Base-by-base conservation (phyloP, 2,113 vertebrate genomes). In the Paraplagusia blochii region DNA sequence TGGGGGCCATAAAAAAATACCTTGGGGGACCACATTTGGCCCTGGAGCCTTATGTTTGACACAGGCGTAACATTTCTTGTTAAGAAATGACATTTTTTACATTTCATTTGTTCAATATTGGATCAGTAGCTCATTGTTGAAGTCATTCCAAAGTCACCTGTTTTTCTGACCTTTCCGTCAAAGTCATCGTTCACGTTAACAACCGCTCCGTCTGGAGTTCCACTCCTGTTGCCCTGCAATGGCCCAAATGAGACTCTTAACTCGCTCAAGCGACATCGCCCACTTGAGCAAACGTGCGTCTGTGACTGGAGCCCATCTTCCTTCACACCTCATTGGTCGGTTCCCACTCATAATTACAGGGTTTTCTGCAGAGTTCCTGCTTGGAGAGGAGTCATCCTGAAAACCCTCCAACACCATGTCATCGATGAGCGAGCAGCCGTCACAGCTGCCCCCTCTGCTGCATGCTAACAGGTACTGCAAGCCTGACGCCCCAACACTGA, bases 381-480 rank as follows among this genome's bases (percentile, higher is more conserved):
- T 72, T 79, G 67, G 53, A 54, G 78, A 77, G 74, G 69, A 76
- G 53, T 86, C 83, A 88, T 81, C 80, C 82, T 63, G 69, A 82
- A 85, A 86, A 74, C 84, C 79, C 43, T 77, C 66, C 72, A 72
- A 83, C 66, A 38, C 71, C 9, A 51, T 72, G 73, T 73, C 71
- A 75, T 69, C 81, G 75, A 65, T 48, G 50, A 81, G 80, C 77
- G 66, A 83, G 71, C 81, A 75, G 80, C 73, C 78, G 84, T 78
- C 77, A 81, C 79, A 82, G 81, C 77, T 85, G 74, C 80, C 88
- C 80, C 64, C 55, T 35, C 52, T 43, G 78, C 68, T 81, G 78
- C 72, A 51, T 73, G 84, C 84, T 82, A 81, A 84, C 84, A 84
- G 77, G 79, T 83, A 83, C 66, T 56, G 72, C 70, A 39, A 69